phyloP scores from a whole-genome alignment of 1,140 invertebrate species.

The Meloidogyne hapla region DNA sequence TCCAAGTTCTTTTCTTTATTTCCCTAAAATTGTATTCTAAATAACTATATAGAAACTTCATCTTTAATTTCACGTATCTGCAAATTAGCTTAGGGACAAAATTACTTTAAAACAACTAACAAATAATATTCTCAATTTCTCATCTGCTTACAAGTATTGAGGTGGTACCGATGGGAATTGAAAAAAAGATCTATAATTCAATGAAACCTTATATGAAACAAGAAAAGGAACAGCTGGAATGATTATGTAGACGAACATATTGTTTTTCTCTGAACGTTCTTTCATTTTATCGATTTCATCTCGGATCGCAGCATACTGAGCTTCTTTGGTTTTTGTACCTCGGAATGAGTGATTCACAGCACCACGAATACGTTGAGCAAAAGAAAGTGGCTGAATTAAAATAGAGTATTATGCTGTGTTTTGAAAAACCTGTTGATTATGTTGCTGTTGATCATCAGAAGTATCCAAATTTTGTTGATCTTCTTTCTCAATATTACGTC shows the following conservation, averaged over 20 bases:
- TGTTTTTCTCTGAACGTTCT: constrained; percentile 95
- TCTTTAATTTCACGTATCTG: too few relatives aligned
- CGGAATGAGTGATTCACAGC: constrained; percentile 42
- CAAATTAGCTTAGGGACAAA: background rate
- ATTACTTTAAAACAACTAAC: background rate
- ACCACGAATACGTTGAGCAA: constrained; percentile 42
- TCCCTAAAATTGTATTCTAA: constrained; percentile 73
- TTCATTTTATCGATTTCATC: constrained; percentile 99
- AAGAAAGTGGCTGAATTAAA: constrained; percentile 37
- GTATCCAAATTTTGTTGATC: constrained; percentile 52
- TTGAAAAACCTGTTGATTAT: constrained; percentile 35
- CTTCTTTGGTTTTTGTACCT: constrained; percentile 47
- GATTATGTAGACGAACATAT: constrained; percentile 96
- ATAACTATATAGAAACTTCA: too few relatives aligned
- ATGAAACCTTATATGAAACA: constrained; percentile 80
- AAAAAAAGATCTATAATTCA: background rate
- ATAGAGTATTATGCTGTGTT: background rate
- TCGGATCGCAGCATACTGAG: constrained; percentile 61
- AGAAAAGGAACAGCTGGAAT: constrained; percentile 88
- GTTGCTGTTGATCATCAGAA: constrained; percentile 40
- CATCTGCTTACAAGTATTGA: too few relatives aligned
- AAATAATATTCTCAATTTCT: too few relatives aligned
- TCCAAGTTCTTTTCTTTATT: constrained; percentile 97
- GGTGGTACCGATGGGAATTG: background rate
- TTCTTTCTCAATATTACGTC: constrained; percentile 75